Evolutionary conservation across 2,797 vertebrate species (phyloP).

Genomic region (Poeciliopsis gracilis): DNA sequence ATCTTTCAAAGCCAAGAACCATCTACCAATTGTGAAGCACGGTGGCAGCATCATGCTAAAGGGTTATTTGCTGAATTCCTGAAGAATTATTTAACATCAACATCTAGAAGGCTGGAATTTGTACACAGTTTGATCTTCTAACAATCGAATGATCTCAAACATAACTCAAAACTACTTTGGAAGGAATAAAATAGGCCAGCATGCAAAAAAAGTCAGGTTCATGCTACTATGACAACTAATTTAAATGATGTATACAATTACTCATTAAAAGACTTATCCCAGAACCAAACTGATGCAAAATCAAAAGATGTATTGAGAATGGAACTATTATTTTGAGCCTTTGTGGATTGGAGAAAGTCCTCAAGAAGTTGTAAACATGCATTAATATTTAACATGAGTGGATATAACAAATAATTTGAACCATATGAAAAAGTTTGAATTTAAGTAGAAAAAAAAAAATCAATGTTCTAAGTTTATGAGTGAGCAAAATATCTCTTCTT

Average conservation of each 20-base stretch:
- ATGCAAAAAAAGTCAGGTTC: not conserved
- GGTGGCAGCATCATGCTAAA: not conserved
- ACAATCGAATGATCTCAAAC: not conserved
- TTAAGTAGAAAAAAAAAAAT: not conserved
- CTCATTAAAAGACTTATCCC: not conserved
- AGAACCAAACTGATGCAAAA: not conserved
- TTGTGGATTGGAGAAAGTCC: not conserved
- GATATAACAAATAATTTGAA: not conserved
- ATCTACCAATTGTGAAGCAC: not conserved
- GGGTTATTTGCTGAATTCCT: not conserved
- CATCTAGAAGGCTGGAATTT: not conserved
- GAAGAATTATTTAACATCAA: not conserved
- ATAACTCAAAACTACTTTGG: not conserved
- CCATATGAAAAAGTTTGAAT: not conserved
- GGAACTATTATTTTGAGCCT: not conserved
- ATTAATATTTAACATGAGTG: not conserved
- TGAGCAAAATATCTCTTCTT: not conserved
- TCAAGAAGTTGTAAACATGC: not conserved
- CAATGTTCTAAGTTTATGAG: slow-evolving; percentile 11
- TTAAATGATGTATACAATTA: not conserved
- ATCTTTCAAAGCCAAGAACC: not conserved
- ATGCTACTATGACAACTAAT: not conserved
- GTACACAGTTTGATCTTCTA: not conserved
- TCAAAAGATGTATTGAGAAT: not conserved
- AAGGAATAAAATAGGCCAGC: not conserved